Base-by-base conservation (phyloP, 2,888 invertebrate species). In the Malthinus seriepunctatus region DNA sequence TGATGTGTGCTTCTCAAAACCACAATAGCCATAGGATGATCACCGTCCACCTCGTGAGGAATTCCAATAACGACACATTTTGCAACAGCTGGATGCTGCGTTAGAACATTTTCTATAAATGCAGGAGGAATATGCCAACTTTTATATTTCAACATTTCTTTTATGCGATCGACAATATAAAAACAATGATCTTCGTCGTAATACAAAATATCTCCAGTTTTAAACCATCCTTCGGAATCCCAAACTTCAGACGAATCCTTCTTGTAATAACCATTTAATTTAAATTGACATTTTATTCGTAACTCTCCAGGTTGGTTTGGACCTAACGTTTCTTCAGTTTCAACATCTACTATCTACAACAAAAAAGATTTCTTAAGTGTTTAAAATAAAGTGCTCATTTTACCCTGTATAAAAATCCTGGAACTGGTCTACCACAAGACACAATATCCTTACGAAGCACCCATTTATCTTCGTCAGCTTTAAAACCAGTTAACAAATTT, bases 11-110 rank as follows among this genome's bases (percentile, higher is more conserved):
- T 39, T 33, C 44, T 49, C 12, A 50, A 12, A 2, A 71, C 52
- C 15, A 75, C 67, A 6, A 75, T 32, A 8, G 72, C 76, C 64
- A 72, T 64, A 0, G 75, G 74, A 33, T 86, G 81, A 73, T 93
- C 90, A 5, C 91, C 93, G 31, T 82, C 82, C n/a, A 78, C 76
- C 0, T 81, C 78, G 60, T 92, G 86, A 0, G 88, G 86, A 15
- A 90, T 76, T 0, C 93, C 93, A 59, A 94, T 80, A 0, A 95
- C 93, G 0, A 89, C 93, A 0, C 88, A 91, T 68, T 93, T 93
- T 11, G 82, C 75, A 0, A 95, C 83, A 15, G 83, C 84, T 0
- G 90, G 88, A 75, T 91, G 89, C 23, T 83, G 81, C 55, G 87
- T 82, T 1, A 93, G 69, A 1, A 90, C 69, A 39, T 81, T 84